A percentile compares a stretch with the other conserved stretches of the same genome.
phyloP scores from a whole-genome alignment of 2,888 invertebrate genomes.

The Drosophila affinis region DNA sequence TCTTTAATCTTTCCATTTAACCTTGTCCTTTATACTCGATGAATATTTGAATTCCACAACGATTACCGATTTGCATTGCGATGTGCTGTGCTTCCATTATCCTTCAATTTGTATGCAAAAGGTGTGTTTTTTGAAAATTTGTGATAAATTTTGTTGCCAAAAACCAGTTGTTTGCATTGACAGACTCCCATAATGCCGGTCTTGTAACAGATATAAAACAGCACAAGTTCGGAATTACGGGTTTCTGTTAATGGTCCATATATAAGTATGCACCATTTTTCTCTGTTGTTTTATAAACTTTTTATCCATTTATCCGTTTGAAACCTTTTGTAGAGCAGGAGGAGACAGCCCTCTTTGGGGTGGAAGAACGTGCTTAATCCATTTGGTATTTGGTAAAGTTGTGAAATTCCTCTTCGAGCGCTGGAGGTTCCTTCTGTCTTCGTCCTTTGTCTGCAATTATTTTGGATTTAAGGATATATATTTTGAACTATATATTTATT shows the following conservation, averaged over 20 bases:
- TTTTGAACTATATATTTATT: slow-evolving; percentile 1
- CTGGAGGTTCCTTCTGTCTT: slow-evolving; percentile 4
- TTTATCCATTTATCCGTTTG: slow-evolving; percentile 11
- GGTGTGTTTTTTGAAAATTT: slow-evolving; percentile 16
- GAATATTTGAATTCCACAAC: not conserved
- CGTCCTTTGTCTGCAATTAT: slow-evolving; percentile 19
- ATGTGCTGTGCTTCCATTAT: not conserved
- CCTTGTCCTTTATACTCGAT: not conserved
- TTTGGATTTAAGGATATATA: not conserved
- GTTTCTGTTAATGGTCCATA: slow-evolving; percentile 85
- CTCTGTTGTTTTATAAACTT: slow-evolving; percentile 36
- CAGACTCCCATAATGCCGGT: slow-evolving; percentile 85
- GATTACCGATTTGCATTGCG: too few relatives aligned
- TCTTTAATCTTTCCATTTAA: not conserved
- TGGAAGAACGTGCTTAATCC: slow-evolving; percentile 13
- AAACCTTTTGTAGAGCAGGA: not conserved
- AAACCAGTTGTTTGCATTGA: slow-evolving; percentile 84
- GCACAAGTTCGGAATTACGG: slow-evolving; percentile 85
- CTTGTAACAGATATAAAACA: slow-evolving; percentile 83
- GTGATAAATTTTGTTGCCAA: slow-evolving; percentile 59
- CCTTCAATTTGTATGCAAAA: slow-evolving; percentile 5
- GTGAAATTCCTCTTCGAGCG: slow-evolving; percentile 39
- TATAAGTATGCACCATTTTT: slow-evolving; percentile 81
- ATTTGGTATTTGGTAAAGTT: slow-evolving; percentile 39
- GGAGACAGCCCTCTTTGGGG: slow-evolving; percentile 1